Base-by-base conservation (phyloP, 35 echinoderm and acorn worm species). In the Amphiura filiformis region DNA sequence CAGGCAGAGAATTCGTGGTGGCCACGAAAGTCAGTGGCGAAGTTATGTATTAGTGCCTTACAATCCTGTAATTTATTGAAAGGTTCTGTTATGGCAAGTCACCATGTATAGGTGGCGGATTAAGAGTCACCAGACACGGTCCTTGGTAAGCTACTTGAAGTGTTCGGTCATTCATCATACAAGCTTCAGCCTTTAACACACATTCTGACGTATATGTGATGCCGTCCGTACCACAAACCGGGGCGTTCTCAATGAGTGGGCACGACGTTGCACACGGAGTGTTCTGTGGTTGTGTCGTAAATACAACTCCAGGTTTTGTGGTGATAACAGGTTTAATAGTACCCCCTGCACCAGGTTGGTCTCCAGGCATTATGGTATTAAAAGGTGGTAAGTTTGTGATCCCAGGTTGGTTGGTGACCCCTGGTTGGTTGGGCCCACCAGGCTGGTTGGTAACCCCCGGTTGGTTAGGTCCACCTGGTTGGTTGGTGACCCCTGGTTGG, bases 131-230 rank as follows among this genome's bases (percentile, higher is more conserved):
- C 15, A 70, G 61, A 30, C 61, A 70, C 1, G 61, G 61, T 11
- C 61, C 61, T 70, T 30, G 61, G 28, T 70, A 30, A 30, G 61
- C 61, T n/a, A 70, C 61, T n/a, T 70, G 61, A 3, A 70, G 26
- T 15, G 61, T 70, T 3, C 3, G 7, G 28, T 70, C 61, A 2
- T n/a, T 70, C 26, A n/a, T 26, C 61, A 70, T 70, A 70, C 61
- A 70, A 70, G 61, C 61, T 30, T 70, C 61, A 70, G 61, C 61
- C 1, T 70, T 70, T n/a, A 70, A 23, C 15, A 70, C 61, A 70
- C 61, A 70, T 70, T 70, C 61, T 70, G 61, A 70, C 26, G 61
- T 70, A 70, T 70, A 70, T 70, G 61, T 70, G 26, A 70, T 70
- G 4, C 61, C 61, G 26, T 70, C 61, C 26, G 61, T 70, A 30